phyloP scores from a whole-genome alignment of 2,797 vertebrate genomes.

The Myotis findleyi region DNA sequence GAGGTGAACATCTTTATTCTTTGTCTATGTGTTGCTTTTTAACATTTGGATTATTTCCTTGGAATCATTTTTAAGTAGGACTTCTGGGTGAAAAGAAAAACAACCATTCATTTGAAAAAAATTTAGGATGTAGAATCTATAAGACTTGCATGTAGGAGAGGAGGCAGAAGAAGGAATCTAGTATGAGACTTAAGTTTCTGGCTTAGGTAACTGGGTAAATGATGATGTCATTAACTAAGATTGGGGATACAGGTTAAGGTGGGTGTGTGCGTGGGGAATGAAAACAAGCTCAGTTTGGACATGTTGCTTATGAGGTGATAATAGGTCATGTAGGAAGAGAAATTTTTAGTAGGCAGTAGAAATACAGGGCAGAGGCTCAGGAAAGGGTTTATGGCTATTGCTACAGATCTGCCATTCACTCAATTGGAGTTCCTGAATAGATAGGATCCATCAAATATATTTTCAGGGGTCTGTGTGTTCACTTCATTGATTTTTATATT shows the following conservation, averaged over 20 bases:
- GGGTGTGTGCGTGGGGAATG: constrained; percentile 67
- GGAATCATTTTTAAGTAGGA: constrained; percentile 19
- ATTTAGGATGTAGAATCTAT: constrained; percentile 33
- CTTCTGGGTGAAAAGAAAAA: constrained; percentile 43
- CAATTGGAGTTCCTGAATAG: not conserved
- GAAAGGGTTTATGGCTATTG: not conserved
- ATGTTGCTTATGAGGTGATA: constrained; percentile 47
- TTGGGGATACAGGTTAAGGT: constrained; percentile 72
- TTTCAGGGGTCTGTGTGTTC: not conserved
- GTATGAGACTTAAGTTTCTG: constrained; percentile 32
- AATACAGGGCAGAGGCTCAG: constrained; percentile 60
- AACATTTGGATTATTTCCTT: constrained; percentile 52
- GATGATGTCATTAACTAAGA: constrained; percentile 72
- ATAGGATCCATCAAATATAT: not conserved
- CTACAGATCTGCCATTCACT: not conserved
- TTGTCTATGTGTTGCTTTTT: not conserved
- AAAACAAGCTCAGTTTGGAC: constrained; percentile 73
- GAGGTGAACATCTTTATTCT: not conserved
- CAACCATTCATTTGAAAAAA: not conserved
- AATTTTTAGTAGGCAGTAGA: constrained; percentile 37
- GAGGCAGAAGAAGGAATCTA: constrained; percentile 51
- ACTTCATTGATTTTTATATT: not conserved
- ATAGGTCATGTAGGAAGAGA: constrained; percentile 50
- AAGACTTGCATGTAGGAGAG: constrained; percentile 34
- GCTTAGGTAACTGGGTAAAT: constrained; percentile 36